A percentile compares a stretch with the other conserved stretches of the same genome.
Conservation (phyloP, 2,797 vertebrate species). For the Phylloscopus collybita region DNA sequence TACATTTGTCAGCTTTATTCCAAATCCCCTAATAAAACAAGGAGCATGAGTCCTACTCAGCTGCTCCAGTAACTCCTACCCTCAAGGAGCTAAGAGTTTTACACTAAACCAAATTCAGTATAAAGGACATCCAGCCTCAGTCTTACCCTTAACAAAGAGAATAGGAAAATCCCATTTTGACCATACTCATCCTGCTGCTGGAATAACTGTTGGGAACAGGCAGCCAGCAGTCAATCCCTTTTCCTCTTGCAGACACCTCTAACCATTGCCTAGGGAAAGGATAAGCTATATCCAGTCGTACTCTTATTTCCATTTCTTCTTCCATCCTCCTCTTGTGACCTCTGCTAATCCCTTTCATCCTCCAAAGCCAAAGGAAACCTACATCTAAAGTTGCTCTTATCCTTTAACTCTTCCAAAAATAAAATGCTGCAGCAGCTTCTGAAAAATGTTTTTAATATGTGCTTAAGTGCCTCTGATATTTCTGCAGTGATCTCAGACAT, state of each 20-base stretch:
- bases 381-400: conserved; percentile 19
- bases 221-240: not conserved
- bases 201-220: not conserved
- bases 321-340: conserved; percentile 15
- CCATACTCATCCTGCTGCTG: not conserved
- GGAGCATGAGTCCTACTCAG: not conserved
- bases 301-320: conserved; percentile 20
- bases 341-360: conserved; percentile 49
- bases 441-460: not conserved
- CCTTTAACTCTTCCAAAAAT: conserved; percentile 19
- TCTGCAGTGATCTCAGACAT: not conserved
- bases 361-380: conserved; percentile 25
- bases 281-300: conserved; percentile 20
- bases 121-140: not conserved
- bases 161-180: conserved; percentile 42
- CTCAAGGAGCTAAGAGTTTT: not conserved
- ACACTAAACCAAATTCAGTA: not conserved
- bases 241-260: not conserved
- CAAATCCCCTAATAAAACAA: not conserved
- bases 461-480: not conserved
- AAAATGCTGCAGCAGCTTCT: not conserved
- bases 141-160: conserved; percentile 5
- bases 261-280: conserved; percentile 47
- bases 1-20: not conserved
- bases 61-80: not conserved